Conservation (phyloP, 37 sponge, comb jelly and placozoan genomes). For the Halichondria panicea region DNA sequence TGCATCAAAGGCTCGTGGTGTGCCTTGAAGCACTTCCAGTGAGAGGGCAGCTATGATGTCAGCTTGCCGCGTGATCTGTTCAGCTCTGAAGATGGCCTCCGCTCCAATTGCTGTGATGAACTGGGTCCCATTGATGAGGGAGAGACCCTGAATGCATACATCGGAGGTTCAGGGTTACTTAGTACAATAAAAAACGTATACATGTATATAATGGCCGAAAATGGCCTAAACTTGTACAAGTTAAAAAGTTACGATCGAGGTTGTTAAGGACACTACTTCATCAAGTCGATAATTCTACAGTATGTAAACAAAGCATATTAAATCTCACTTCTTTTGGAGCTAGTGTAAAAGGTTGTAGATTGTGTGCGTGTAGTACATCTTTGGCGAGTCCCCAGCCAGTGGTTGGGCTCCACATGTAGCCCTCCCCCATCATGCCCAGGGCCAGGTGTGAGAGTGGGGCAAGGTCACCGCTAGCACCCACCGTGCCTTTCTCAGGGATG, state of each 20-base stretch:
- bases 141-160: slow-evolving; percentile 58
- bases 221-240: background rate
- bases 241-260: too few relatives aligned
- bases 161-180: background rate
- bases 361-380: slow-evolving; percentile 74
- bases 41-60: slow-evolving; percentile 87
- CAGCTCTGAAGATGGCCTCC: slow-evolving; percentile 76
- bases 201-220: background rate
- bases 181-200: background rate
- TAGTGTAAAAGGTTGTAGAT: slow-evolving; percentile 60
- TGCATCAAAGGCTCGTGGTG: slow-evolving; percentile 72
- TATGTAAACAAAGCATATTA: too few relatives aligned
- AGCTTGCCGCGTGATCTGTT: slow-evolving; percentile 71
- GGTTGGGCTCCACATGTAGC: slow-evolving; percentile 93
- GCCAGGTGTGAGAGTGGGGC: slow-evolving; percentile 95
- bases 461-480: slow-evolving; percentile 97
- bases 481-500: slow-evolving; percentile 93
- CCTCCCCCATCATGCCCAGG: slow-evolving; percentile 94
- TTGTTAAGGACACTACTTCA: too few relatives aligned
- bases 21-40: slow-evolving; percentile 80
- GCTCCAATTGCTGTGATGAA: slow-evolving; percentile 84
- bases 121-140: slow-evolving; percentile 96
- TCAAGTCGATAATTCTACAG: too few relatives aligned
- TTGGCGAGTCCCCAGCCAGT: slow-evolving; percentile 88
- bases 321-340: slow-evolving; percentile 77